A percentile compares a stretch with the other conserved stretches of the same genome.
phyloP scores from a whole-genome alignment of 2,888 invertebrate species.

The Eristalis tenax region DNA sequence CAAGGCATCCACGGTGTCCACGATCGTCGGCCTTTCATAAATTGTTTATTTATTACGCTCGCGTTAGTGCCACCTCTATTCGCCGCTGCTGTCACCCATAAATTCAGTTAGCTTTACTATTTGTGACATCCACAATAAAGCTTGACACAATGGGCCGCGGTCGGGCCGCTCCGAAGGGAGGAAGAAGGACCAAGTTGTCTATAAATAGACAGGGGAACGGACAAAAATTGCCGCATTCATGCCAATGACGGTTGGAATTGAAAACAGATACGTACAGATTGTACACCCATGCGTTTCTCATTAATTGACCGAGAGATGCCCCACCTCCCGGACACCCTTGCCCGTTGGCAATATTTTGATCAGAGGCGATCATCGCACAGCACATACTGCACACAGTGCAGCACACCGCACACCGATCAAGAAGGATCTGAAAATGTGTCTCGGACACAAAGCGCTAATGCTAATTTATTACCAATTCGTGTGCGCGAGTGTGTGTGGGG shows the following conservation, averaged over 20 bases:
- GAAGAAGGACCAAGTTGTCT: neutral
- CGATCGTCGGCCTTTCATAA: slow-evolving; percentile 56
- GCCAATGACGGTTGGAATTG: slow-evolving; percentile 50
- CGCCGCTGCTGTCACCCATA: slow-evolving; percentile 63
- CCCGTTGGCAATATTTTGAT: slow-evolving; percentile 67
- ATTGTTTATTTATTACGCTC: slow-evolving; percentile 68
- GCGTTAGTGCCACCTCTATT: slow-evolving; percentile 70
- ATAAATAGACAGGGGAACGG: slow-evolving; percentile 32
- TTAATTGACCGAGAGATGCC: slow-evolving; percentile 51
- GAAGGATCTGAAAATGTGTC: slow-evolving; percentile 63
- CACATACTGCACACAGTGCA: slow-evolving; percentile 10
- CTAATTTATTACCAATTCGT: slow-evolving; percentile 74
- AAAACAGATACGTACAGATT: slow-evolving; percentile 6
- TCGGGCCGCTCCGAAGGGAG: neutral
- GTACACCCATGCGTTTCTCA: slow-evolving; percentile 16
- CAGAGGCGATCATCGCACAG: slow-evolving; percentile 60
- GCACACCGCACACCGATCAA: too few relatives aligned
- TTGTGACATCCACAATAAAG: slow-evolving; percentile 65
- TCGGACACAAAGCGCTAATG: slow-evolving; percentile 74
- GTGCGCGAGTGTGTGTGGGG: slow-evolving; percentile 55
- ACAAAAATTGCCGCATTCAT: slow-evolving; percentile 42
- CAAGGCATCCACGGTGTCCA: neutral
- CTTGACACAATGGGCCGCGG: slow-evolving; percentile 63
- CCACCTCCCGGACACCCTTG: too few relatives aligned
- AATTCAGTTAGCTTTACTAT: slow-evolving; percentile 72